These are phyloP conservation scores for Dicrostonyx torquatus DNA, from an alignment of 2,797 vertebrate species.

Conservation along the genomic window DNA sequence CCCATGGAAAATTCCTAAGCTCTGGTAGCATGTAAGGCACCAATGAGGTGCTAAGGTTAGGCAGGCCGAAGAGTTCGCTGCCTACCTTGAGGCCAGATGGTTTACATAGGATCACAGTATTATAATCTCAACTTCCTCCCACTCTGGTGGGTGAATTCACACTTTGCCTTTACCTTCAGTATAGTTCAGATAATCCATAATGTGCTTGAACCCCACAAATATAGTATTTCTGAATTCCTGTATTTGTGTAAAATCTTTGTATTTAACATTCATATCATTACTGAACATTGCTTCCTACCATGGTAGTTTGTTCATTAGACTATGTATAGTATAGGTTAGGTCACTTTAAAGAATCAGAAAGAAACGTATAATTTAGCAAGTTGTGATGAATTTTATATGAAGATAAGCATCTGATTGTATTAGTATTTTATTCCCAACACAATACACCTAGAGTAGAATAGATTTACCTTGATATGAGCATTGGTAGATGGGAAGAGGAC, in stretches of 20 bases:
- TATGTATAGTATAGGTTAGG: neutral
- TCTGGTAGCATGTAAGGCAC: neutral
- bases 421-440: neutral
- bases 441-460: neutral
- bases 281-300: neutral
- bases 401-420: neutral
- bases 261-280: neutral
- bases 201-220: neutral
- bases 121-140: neutral
- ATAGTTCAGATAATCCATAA: neutral
- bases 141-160: neutral
- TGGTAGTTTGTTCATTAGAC: neutral
- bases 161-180: neutral
- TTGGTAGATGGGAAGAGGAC: neutral
- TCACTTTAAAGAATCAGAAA: neutral
- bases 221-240: conserved; percentile 20
- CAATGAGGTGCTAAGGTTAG: neutral
- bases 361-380: neutral
- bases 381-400: neutral
- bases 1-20: neutral
- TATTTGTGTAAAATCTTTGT: neutral
- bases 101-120: neutral
- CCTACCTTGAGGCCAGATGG: neutral
- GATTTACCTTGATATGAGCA: neutral
- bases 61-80: neutral